Percentiles rank a stretch among this genome's conserved stretches.
Conservation (phyloP, 2,113 vertebrate genomes). For the Rhadina sibilatrix region DNA sequence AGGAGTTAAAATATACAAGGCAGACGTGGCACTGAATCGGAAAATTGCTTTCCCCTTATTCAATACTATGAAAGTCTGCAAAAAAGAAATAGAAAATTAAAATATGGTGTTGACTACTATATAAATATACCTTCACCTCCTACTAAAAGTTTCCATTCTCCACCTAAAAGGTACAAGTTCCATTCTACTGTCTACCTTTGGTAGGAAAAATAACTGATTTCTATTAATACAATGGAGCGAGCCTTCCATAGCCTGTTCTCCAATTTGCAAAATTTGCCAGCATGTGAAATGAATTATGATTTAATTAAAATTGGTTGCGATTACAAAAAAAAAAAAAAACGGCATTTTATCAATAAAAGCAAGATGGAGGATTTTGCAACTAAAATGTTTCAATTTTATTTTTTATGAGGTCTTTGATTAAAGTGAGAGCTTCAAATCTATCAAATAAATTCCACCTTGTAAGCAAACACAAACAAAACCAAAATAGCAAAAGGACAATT, state of each 20-base stretch:
- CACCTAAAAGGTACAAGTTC: not conserved
- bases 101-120: not conserved
- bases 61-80: slow-evolving; percentile 97
- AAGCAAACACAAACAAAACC: not conserved
- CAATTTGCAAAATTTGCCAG: not conserved
- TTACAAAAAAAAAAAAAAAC: not conserved
- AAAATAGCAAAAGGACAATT: not conserved
- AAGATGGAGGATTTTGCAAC: not conserved
- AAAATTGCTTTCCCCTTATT: slow-evolving; percentile 93
- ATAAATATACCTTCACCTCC: not conserved
- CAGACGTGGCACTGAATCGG: slow-evolving; percentile 94
- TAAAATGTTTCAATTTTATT: not conserved
- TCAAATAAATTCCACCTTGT: not conserved
- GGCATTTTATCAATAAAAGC: not conserved
- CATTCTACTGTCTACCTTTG: not conserved
- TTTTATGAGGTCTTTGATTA: not conserved
- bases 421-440: not conserved
- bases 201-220: not conserved
- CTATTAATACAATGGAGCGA: not conserved
- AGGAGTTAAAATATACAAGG: slow-evolving; percentile 95
- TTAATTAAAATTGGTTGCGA: not conserved
- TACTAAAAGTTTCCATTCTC: not conserved
- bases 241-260: not conserved
- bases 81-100: slow-evolving; percentile 61
- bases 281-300: not conserved